Conservation (phyloP, 2,888 invertebrate genomes). For the Pardosa pseudoannulata region DNA sequence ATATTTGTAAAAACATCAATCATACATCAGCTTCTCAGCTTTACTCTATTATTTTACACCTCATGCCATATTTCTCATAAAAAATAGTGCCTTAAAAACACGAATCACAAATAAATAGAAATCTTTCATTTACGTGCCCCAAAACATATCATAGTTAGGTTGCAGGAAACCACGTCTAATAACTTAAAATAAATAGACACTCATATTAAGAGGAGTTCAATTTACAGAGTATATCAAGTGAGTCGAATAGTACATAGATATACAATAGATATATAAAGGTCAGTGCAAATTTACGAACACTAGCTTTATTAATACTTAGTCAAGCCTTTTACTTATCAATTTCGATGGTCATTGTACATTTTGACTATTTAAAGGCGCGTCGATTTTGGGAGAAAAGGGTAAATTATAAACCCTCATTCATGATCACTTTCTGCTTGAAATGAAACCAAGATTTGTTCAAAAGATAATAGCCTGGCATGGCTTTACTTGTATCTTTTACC, state of each 20-base stretch:
- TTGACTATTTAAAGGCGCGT: too few species aligned
- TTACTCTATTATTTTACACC: neutral
- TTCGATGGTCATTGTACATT: neutral
- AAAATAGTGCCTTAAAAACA: neutral
- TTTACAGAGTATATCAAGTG: neutral
- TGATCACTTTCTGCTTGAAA: too few species aligned
- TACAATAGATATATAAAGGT: neutral
- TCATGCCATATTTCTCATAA: neutral
- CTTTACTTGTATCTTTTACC: too few species aligned
- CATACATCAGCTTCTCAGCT: neutral
- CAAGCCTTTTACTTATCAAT: neutral
- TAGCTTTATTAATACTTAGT: neutral
- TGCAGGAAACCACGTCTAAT: conserved; percentile 59
- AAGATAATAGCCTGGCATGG: too few species aligned
- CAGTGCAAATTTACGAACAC: neutral
- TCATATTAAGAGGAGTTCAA: neutral
- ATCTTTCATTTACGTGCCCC: neutral
- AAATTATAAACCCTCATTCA: too few species aligned
- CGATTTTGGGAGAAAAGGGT: too few species aligned
- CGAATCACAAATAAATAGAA: conserved; percentile 1
- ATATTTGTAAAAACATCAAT: too few species aligned
- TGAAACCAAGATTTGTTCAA: too few species aligned
- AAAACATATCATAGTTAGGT: conserved; percentile 19
- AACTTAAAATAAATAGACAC: conserved; percentile 68
- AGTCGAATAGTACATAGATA: conserved; percentile 4